Evolutionary conservation across 2,797 vertebrate genomes (phyloP), one percentile per base, ranked within the genome.

Genomic region (Acanthis flammea): DNA sequence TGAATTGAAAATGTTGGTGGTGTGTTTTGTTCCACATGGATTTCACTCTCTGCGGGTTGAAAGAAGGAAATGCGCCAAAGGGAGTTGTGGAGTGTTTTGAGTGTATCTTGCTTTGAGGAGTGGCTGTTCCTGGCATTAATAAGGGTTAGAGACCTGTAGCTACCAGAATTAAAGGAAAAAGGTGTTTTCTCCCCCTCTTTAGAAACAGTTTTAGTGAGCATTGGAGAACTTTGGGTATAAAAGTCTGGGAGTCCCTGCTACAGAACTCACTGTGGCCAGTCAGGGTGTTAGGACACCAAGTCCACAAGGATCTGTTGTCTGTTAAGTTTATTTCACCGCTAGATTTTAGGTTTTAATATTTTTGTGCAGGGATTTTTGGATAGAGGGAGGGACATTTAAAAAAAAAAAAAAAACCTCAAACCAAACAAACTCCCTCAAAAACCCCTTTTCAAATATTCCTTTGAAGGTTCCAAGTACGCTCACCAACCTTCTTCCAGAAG

Each of bases 401-500:
- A 45, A 14, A 3, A n/a, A 16, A 31, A 53, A 45, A 19, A 19
- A 42, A 42, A 2, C 19, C 7, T 11, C 18, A 24, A 51, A 39
- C 30, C 16, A 54, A 50, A 16, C 7, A 33, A 58, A 33, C 24
- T 61, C 30, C 8, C 5, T 10, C 7, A 27, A 44, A 78, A 62
- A 21, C 6, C 2, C 13, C 62, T 47, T 72, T 48, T 63, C 9
- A 25, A 61, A 45, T 12, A 1, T 91, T 83, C 18, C 35, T 93
- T 75, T 96, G 92, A 92, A 99, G 99, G 94, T 99, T 99, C 97
- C 99, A 99, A 96, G 99, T 99, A 50, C 99, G 99, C 84, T 99
- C 99, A 0, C 99, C 99, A 44, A 99, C 99, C 25, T 99, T 99
- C 96, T 99, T 99, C 97, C 99, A 99, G 95, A 99, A 99, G 97